phyloP scores from a whole-genome alignment of 1,140 invertebrate genomes.

The Lepeophtheirus salmonis region DNA sequence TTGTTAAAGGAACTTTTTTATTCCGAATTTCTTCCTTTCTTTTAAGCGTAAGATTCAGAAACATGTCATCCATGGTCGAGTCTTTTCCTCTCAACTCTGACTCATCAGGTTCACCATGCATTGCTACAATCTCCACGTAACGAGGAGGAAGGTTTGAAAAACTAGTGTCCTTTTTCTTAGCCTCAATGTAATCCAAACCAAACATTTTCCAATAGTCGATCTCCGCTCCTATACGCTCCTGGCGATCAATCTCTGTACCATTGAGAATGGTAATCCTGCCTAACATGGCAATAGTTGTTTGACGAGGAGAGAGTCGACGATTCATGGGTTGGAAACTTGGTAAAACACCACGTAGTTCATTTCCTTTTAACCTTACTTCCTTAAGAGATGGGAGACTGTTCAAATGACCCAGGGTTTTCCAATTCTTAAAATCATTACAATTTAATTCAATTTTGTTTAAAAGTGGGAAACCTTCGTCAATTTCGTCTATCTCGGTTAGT shows the following conservation, averaged over 20 bases:
- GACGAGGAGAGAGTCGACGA: not conserved
- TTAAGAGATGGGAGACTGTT: not conserved
- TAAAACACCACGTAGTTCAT: not conserved
- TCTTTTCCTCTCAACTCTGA: constrained; percentile 9
- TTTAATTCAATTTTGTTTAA: not conserved
- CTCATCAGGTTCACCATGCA: constrained; percentile 8
- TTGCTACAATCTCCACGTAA: constrained; percentile 9
- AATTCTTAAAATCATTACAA: not conserved
- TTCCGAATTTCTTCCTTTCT: not conserved
- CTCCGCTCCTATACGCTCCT: constrained; percentile 12
- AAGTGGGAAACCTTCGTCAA: not conserved
- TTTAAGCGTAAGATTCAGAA: not conserved
- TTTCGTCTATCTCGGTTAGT: not conserved
- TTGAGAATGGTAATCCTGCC: constrained; percentile 9
- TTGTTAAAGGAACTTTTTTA: constrained; percentile 10
- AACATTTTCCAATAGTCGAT: constrained; percentile 12
- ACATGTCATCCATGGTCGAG: not conserved
- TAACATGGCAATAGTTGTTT: not conserved
- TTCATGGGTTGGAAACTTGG: not conserved
- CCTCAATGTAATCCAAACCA: constrained; percentile 9
- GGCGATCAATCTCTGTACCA: constrained; percentile 6
- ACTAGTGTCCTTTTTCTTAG: not conserved
- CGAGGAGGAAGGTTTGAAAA: not conserved
- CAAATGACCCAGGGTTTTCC: constrained; percentile 1
- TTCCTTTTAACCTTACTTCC: constrained; percentile 3